Evolutionary conservation across 37 sponge, comb jelly and placozoan genomes (phyloP), one percentile per base, ranked within the genome.

Genomic region (Mnemiopsis leidyi): DNA sequence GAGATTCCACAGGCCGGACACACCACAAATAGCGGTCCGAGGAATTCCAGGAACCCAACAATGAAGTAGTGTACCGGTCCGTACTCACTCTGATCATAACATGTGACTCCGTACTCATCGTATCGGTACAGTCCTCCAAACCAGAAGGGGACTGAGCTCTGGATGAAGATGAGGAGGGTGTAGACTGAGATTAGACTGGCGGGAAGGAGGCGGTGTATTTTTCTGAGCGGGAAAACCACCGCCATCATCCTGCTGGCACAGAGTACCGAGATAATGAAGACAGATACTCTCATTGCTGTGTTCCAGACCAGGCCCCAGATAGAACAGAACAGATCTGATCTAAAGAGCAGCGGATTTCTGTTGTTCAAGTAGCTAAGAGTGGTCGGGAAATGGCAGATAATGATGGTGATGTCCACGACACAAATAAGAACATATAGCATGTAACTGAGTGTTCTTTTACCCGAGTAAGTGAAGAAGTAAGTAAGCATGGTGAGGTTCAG

Each of bases 221-320:
- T 71, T n/a, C 30, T 29, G 20, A 71, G 30, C 2, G 75, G 75
- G 25, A n/a, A 28, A 2, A 71, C 75, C 3, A 71, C 5, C 75
- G 30, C 30, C 2, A 71, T 28, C 75, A 28, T 71, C 75, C 75
- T n/a, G 75, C 30, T 71, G 30, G 20, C 75, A 71, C 75, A 29
- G 3, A 71, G 75, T 5, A 71, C 30, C 3, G 75, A 13, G 30
- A 71, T 71, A n/a, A 71, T n/a, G 30, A 71, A 71, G 20, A 71
- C 30, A 23, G 75, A 71, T 23, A 71, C 75, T 28, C 75, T n/a
- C 30, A 71, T 71, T 2, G 30, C 75, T 7, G 75, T 71, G 30
- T 71, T 71, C 75, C 75, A 71, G 75, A 71, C 30, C 25, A 71
- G 30, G 5, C 30, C 75, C 75, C 75, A 71, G 30, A 71, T 28